Percentiles rank a stretch among this genome's conserved stretches.
phyloP scores from a whole-genome alignment of 2,888 invertebrate genomes.

The Catocala sponsa region DNA sequence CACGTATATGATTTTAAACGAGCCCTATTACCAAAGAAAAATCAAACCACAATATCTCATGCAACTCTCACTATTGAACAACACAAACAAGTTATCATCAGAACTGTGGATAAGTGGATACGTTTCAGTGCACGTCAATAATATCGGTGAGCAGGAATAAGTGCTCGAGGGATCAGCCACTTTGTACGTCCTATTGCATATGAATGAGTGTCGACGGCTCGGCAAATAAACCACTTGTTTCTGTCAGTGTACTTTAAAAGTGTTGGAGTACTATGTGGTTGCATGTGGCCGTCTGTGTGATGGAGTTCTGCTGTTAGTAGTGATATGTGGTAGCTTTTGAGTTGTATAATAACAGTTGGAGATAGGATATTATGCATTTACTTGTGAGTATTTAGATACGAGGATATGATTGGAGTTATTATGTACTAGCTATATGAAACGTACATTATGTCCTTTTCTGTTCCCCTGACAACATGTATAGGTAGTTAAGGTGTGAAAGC shows the following conservation, averaged over 20 bases:
- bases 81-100: neutral
- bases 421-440: too few species aligned
- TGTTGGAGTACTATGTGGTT: conserved; percentile 3
- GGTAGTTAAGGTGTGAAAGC: too few species aligned
- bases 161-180: conserved; percentile 43
- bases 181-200: conserved; percentile 47
- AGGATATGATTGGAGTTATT: too few species aligned
- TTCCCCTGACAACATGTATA: too few species aligned
- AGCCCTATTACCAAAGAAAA: too few species aligned
- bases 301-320: neutral
- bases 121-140: conserved; percentile 30
- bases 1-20: too few species aligned
- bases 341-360: too few species aligned
- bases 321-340: neutral
- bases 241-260: conserved; percentile 29
- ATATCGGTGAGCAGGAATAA: conserved; percentile 32
- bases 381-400: too few species aligned
- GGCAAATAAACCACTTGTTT: conserved; percentile 46
- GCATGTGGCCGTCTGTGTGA: neutral
- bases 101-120: conserved; percentile 5
- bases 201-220: conserved; percentile 46
- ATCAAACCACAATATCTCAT: too few species aligned
- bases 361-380: too few species aligned
- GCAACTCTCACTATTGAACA: neutral
- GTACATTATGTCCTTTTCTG: too few species aligned